A percentile compares a stretch with the other conserved stretches of the same genome.
Conservation (phyloP, 2,888 invertebrate genomes). For the Megalurothrips usitatus region DNA sequence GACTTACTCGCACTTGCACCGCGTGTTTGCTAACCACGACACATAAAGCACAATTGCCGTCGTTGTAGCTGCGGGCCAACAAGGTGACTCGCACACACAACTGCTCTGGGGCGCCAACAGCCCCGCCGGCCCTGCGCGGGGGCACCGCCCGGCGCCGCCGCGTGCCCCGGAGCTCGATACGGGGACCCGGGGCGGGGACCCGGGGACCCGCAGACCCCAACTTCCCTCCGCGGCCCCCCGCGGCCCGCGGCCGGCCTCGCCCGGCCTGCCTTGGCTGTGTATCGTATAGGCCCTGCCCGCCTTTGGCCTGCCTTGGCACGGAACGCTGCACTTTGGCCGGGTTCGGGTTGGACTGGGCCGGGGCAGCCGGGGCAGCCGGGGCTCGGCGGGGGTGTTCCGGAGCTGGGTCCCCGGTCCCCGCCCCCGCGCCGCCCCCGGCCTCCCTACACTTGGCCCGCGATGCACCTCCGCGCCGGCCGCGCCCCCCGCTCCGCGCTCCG, state of each 20-base stretch:
- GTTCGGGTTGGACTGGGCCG: background rate
- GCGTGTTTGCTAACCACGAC: background rate
- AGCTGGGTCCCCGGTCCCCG: background rate
- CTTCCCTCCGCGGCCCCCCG: too few relatives aligned
- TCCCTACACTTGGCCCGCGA: background rate
- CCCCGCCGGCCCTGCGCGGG: too few relatives aligned
- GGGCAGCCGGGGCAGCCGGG: background rate
- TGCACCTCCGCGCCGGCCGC: too few relatives aligned
- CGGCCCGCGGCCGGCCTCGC: too few relatives aligned
- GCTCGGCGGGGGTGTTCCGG: too few relatives aligned
- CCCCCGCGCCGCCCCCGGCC: background rate
- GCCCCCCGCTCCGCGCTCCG: background rate
- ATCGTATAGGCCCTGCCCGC: background rate
- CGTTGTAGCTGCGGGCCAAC: background rate
- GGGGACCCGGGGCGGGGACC: too few relatives aligned
- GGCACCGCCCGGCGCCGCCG: too few relatives aligned
- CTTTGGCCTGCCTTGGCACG: background rate
- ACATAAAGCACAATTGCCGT: background rate
- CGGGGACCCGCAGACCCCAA: too few relatives aligned
- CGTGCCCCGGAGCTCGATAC: too few relatives aligned
- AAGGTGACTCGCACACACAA: background rate
- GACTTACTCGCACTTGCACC: background rate
- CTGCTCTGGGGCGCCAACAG: too few relatives aligned
- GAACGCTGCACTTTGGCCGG: slow-evolving; percentile 16
- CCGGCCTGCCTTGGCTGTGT: background rate